Percentiles rank a stretch among this genome's conserved stretches.
Conservation (phyloP, 2,113 vertebrate genomes). For the Syngnathoides biaculeatus region DNA sequence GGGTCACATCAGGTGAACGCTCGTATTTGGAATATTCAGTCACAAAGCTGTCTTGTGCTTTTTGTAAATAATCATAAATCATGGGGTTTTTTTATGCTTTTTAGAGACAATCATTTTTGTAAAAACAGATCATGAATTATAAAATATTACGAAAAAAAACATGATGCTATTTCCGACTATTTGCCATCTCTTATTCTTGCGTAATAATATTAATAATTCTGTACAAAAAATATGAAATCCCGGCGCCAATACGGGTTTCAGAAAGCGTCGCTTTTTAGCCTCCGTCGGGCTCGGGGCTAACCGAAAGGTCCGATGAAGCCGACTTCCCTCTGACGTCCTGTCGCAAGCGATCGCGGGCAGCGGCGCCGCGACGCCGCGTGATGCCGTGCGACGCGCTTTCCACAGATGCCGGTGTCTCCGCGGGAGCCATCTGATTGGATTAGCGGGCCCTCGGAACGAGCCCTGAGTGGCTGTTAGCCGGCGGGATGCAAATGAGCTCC, state of each 20-base stretch:
- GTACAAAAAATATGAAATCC: conserved; percentile 62
- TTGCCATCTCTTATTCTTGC: too few species aligned
- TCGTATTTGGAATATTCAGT: too few species aligned
- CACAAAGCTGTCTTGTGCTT: too few species aligned
- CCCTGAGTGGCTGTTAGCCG: conserved; percentile 68
- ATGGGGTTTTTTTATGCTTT: too few species aligned
- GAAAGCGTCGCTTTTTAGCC: conserved; percentile 58
- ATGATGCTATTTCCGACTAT: too few species aligned
- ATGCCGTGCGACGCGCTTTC: conserved; percentile 65
- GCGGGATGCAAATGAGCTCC: conserved; percentile 70
- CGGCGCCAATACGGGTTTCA: conserved; percentile 58
- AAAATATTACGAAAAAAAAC: too few species aligned
- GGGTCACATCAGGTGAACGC: too few species aligned
- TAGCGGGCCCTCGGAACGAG: conserved; percentile 64
- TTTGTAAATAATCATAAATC: too few species aligned
- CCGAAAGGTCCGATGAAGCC: conserved; percentile 53
- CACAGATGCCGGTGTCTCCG: conserved; percentile 64
- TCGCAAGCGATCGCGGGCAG: conserved; percentile 60
- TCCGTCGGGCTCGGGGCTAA: conserved; percentile 58
- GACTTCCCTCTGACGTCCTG: conserved; percentile 63
- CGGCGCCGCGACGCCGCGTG: conserved; percentile 58
- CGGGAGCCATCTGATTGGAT: conserved; percentile 70
- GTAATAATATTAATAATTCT: too few species aligned
- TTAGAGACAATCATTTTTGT: too few species aligned
- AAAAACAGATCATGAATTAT: too few species aligned